Conservation (phyloP, 2,113 vertebrate genomes). For the Malaclemys terrapin region DNA sequence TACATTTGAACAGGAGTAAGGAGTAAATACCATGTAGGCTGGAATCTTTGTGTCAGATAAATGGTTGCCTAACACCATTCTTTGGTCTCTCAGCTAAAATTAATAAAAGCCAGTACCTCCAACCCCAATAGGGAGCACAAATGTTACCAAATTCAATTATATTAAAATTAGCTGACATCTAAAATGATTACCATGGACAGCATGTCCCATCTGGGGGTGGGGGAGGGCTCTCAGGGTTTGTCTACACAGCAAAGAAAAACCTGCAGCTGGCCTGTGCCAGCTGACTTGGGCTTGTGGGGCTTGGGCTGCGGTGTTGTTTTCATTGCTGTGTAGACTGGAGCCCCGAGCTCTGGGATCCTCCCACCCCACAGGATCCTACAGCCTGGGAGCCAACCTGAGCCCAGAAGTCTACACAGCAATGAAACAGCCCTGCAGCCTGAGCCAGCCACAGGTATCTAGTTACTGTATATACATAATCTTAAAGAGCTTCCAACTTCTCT, state of each 20-base stretch:
- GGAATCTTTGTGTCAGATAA: not conserved
- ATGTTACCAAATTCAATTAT: not conserved
- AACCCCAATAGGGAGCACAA: accelerated
- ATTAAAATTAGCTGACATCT: not conserved
- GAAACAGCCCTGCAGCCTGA: not conserved
- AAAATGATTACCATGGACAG: not conserved
- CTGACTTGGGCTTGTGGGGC: not conserved
- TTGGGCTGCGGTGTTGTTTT: not conserved
- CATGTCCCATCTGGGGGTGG: not conserved
- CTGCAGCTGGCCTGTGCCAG: not conserved
- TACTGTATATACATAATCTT: not conserved
- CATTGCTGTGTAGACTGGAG: not conserved
- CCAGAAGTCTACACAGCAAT: not conserved
- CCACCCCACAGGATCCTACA: not conserved
- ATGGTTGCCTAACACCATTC: not conserved
- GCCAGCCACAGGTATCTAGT: not conserved
- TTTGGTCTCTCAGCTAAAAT: not conserved
- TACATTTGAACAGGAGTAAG: not conserved
- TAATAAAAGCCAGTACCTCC: not conserved
- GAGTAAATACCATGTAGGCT: not conserved
- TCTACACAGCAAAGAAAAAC: not conserved
- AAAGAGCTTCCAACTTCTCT: not conserved
- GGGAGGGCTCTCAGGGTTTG: not conserved
- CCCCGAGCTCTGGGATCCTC: not conserved
- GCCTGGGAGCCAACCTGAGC: not conserved